Evolutionary conservation across 2,113 vertebrate species (phyloP).

Genomic region (Oceanites oceanicus): DNA sequence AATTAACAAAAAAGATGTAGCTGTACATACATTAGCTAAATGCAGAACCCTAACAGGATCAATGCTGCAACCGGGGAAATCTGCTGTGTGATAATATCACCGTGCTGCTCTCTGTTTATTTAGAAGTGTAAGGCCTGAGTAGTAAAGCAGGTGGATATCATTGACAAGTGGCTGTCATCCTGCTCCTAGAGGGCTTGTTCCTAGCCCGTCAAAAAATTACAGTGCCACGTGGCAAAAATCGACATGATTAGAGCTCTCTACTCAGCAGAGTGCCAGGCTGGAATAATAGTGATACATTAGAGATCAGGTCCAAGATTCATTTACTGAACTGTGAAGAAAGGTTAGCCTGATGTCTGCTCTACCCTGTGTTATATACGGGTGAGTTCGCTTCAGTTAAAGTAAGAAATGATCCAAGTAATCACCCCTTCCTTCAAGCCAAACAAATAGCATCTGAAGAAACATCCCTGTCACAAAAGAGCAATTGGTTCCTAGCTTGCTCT

Average conservation of each 20-base stretch:
- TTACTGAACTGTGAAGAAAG: not conserved
- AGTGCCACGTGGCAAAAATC: not conserved
- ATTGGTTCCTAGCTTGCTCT: not conserved
- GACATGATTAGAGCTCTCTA: not conserved
- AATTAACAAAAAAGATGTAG: not conserved
- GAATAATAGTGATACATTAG: not conserved
- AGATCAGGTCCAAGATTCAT: not conserved
- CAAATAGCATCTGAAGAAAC: not conserved
- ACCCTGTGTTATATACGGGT: accelerated
- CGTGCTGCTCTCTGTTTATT: not conserved
- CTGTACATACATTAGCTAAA: not conserved
- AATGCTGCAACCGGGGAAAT: not conserved
- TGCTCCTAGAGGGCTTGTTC: not conserved
- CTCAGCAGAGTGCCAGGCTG: not conserved
- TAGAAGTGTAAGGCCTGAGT: not conserved
- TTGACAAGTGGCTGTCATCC: not conserved
- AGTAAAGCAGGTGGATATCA: not conserved
- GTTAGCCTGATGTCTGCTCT: not conserved
- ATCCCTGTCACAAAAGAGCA: not conserved
- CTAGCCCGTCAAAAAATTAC: not conserved
- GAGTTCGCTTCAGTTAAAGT: not conserved
- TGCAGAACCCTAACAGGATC: not conserved
- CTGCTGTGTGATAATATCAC: not conserved
- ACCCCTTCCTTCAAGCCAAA: not conserved
- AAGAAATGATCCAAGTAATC: not conserved